A percentile compares a stretch with the other conserved stretches of the same genome.
phyloP scores from a whole-genome alignment of 1,140 invertebrate genomes.

The Drosophila prosaltans region DNA sequence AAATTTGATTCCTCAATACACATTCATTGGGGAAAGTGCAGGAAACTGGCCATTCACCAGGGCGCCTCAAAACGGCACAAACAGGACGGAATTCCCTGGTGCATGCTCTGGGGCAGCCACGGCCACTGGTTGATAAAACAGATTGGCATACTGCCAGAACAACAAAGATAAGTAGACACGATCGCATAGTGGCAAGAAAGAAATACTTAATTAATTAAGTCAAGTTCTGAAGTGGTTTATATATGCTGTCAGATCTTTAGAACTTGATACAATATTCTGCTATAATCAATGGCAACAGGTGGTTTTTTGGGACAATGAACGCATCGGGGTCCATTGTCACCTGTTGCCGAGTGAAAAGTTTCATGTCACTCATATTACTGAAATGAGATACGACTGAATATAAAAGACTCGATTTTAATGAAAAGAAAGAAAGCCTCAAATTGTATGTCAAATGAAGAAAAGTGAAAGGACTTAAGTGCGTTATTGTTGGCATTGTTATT shows the following conservation, averaged over 20 bases:
- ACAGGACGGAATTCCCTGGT: constrained; percentile 22
- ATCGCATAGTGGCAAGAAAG: constrained; percentile 25
- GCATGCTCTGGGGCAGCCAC: constrained; percentile 15
- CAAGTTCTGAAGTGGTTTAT: constrained; percentile 16
- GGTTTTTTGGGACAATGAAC: neutral
- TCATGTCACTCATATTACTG: neutral
- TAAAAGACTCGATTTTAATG: constrained; percentile 36
- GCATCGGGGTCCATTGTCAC: neutral
- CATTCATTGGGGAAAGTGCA: constrained; percentile 42
- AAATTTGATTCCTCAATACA: constrained; percentile 21
- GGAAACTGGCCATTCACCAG: neutral
- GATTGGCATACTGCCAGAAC: constrained; percentile 24
- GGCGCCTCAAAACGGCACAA: constrained; percentile 29
- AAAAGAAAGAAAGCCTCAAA: constrained; percentile 58
- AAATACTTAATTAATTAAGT: constrained; percentile 1
- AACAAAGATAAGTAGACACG: constrained; percentile 12
- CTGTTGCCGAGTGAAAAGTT: neutral
- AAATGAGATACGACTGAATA: constrained; percentile 49
- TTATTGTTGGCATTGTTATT: constrained; percentile 39
- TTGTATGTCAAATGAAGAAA: constrained; percentile 53
- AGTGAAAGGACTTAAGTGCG: constrained; percentile 75
- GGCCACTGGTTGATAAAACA: constrained; percentile 9
- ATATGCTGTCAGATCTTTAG: neutral
- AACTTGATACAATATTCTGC: neutral
- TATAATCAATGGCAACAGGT: neutral